Percentiles rank a stretch among this genome's conserved stretches.
Conservation (phyloP, 2,113 vertebrate genomes). For the Ahaetulla prasina region DNA sequence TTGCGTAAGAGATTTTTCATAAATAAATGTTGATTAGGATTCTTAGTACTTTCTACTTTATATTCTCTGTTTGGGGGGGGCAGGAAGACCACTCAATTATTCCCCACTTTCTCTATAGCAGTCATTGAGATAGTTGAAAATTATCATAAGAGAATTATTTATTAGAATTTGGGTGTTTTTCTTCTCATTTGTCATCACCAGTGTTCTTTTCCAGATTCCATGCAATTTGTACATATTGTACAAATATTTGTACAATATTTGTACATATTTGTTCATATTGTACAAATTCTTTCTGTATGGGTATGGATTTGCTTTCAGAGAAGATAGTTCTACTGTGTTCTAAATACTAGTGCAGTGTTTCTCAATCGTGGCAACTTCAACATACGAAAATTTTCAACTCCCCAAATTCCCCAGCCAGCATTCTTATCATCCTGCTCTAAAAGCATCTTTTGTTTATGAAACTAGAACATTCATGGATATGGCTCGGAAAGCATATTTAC, state of each 20-base stretch:
- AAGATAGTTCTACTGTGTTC: background rate
- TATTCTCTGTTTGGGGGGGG: background rate
- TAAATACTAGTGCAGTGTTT: background rate
- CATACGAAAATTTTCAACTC: too few species aligned
- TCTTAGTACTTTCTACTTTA: background rate
- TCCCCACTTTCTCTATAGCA: background rate
- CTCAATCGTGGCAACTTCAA: too few species aligned
- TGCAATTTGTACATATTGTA: background rate
- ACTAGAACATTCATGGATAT: background rate
- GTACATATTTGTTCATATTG: too few species aligned
- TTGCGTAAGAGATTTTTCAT: background rate
- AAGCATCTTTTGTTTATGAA: background rate
- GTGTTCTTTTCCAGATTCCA: background rate
- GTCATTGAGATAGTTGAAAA: slow-evolving; percentile 16
- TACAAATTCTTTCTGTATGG: background rate
- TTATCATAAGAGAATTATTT: slow-evolving; percentile 13
- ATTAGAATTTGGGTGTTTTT: background rate
- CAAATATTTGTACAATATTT: too few species aligned
- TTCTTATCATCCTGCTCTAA: background rate
- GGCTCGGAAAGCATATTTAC: background rate
- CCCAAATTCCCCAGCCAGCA: too few species aligned
- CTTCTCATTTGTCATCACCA: background rate
- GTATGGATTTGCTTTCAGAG: background rate
- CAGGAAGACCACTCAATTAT: background rate
- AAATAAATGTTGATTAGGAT: background rate